Evolutionary conservation across 1,140 invertebrate genomes (phyloP).

Genomic region (Reticulitermes speratus): DNA sequence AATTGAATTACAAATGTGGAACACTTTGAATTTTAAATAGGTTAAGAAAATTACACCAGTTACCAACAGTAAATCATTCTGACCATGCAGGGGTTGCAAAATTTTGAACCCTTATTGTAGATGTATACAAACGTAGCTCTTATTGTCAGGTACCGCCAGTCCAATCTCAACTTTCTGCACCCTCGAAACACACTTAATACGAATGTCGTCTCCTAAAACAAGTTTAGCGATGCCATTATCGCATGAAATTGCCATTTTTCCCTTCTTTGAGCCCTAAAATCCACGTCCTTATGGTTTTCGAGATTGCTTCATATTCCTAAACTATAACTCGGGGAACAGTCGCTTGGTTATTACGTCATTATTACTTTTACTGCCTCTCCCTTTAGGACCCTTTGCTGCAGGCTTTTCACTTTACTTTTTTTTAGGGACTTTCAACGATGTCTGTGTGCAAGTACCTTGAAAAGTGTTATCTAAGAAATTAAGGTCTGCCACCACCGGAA

Average conservation of each 20-base stretch:
- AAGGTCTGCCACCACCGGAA: neutral
- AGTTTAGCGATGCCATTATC: neutral
- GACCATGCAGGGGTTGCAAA: too few relatives aligned
- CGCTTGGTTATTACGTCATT: slow-evolving; percentile 5
- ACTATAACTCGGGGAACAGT: neutral
- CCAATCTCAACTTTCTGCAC: neutral
- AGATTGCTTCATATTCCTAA: slow-evolving; percentile 6
- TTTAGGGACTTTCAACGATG: neutral
- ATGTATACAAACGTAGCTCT: neutral
- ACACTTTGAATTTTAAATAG: too few relatives aligned
- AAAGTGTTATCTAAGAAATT: neutral
- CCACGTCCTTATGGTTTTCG: neutral
- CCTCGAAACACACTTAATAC: neutral
- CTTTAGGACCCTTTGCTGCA: neutral
- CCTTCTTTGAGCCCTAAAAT: neutral
- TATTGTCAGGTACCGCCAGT: neutral
- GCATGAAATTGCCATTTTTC: neutral
- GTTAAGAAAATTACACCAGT: too few relatives aligned
- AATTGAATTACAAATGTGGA: too few relatives aligned
- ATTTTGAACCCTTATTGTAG: too few relatives aligned
- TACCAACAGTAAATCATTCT: too few relatives aligned
- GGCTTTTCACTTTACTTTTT: neutral
- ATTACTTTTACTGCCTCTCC: slow-evolving; percentile 9
- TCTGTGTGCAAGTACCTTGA: neutral
- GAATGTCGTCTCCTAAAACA: neutral